Base-by-base conservation (phyloP, 37 sponge, comb jelly and placozoan genomes). In the Mnemiopsis leidyi region DNA sequence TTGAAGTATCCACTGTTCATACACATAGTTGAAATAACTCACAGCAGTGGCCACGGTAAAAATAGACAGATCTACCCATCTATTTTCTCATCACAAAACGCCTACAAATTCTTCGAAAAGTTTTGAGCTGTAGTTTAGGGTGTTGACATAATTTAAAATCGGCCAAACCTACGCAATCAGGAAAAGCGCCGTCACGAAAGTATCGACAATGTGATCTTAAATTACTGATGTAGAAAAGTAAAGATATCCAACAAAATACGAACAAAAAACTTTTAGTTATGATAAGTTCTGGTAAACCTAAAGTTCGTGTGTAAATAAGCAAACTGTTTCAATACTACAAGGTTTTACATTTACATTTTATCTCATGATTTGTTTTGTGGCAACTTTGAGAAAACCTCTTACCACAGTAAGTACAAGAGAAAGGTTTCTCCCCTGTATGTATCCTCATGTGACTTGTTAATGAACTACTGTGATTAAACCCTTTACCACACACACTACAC, bases 371-470 rank as follows among this genome's bases (percentile, higher is more conserved):
- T n/a, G 23, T n/a, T 73, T n/a, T 73, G 7, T 73, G 5, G 16
- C 5, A 7, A 73, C n/a, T 73, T 28, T 73, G 76, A n/a, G 7
- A 26, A 73, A 73, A 73, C 23, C 24, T 16, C 24, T 73, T 73
- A n/a, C 76, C 24, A 73, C 76, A 73, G 24, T 73, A n/a, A 7
- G 26, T 26, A 21, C 76, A 73, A 7, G 76, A 73, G 28, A 73
- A 73, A 28, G 76, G 76, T 21, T 73, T 73, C 76, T 73, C 76
- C 16, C 76, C 76, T 7, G 76, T 73, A 21, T 73, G 76, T 73
- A n/a, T 73, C 7, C 76, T 7, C 76, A 73, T 73, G 28, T 73
- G 76, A 26, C 28, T n/a, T n/a, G 5, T 73, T 28, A 73, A 25
- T 26, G 16, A 26, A 73, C 76, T 25, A 7, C 5, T 26, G 5